Evolutionary conservation across 2,113 vertebrate species (phyloP).

Genomic region (Onychostruthus taczanowskii): DNA sequence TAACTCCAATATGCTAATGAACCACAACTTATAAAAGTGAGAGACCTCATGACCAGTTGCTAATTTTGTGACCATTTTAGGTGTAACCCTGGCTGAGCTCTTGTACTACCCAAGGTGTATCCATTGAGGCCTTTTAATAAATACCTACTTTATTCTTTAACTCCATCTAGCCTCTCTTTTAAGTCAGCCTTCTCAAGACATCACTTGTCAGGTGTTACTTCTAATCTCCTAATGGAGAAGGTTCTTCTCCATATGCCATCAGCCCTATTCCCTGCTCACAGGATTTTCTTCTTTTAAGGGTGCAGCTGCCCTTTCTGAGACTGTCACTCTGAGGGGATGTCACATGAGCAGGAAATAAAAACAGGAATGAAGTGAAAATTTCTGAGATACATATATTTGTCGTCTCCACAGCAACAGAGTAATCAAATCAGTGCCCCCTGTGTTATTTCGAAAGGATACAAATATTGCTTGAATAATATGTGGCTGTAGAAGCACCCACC

Average conservation of each 20-base stretch:
- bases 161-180: neutral
- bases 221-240: neutral
- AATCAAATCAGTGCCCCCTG: neutral
- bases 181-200: neutral
- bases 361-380: neutral
- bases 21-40: neutral
- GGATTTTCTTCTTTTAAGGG: neutral
- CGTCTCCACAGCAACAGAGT: constrained; percentile 3
- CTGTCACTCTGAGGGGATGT: neutral
- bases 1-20: neutral
- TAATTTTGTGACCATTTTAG: neutral
- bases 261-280: neutral
- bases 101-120: neutral
- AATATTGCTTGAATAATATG: neutral
- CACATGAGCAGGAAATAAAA: neutral
- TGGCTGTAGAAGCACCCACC: neutral
- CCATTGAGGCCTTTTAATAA: neutral
- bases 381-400: neutral
- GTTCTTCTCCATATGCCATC: neutral
- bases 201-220: neutral
- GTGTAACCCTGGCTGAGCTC: neutral
- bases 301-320: neutral
- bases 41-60: neutral
- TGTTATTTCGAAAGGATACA: neutral
- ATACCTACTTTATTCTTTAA: neutral